Base-by-base conservation (phyloP, 2,888 invertebrate species). In the Noctua janthe region DNA sequence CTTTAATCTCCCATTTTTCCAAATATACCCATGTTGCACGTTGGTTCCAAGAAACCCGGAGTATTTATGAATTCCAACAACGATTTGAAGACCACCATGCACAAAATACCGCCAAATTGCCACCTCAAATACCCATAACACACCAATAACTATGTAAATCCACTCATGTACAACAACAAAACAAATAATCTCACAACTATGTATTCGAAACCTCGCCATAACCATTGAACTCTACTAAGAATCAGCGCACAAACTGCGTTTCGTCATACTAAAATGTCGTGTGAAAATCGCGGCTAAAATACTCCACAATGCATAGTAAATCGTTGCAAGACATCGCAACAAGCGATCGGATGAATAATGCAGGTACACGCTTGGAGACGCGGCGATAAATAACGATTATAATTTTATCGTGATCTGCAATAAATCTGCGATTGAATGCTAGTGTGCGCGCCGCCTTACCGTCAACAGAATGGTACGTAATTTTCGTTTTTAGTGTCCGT, bases 341-440 rank as follows among this genome's bases (percentile, higher is more conserved):
- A 92, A 90, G 90, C 91, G 86, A 90, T 91, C 91, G 87, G 87
- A 96, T 96, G 96, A 96, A 96, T 96, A 95, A 96, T 96, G 95
- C 95, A 96, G 90, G 92, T 92, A 94, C 95, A 94, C 95, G 95
- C 91, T 92, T 89, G 88, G 84, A 88, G 84, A 88, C 86, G 87
- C 85, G 78, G 91, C 94, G 93, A 95, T 96, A 96, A 96, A 96
- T 96, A 95, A 96, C 95, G 95, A 95, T 96, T 96, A 96, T 96
- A 95, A 96, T 96, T 96, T 96, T 96, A 95, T 96, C 95, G 94
- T 90, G 93, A 93, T 94, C 92, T 92, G 92, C 93, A 94, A 96
- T 96, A 96, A 95, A 96, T 96, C 93, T 91, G 90, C 91, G 92
- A 94, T 94, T 92, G 94, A 93, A 93, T 93, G 93, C 92, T 85